phyloP scores from a whole-genome alignment of 2,797 vertebrate genomes.

The Ctenopoma multispine region DNA sequence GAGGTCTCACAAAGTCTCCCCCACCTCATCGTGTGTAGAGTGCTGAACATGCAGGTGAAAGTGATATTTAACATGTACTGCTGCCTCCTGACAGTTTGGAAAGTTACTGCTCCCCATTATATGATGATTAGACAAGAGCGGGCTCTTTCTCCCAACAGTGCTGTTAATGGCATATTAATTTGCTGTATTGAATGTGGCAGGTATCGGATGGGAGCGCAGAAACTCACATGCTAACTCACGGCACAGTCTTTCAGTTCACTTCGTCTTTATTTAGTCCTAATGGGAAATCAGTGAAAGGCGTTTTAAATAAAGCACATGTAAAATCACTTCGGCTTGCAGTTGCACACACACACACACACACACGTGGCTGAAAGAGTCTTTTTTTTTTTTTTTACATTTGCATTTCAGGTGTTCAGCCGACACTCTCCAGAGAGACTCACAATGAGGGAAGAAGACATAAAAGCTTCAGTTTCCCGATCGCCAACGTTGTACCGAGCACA shows the following conservation, averaged over 20 bases:
- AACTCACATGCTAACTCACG: slow-evolving; percentile 33
- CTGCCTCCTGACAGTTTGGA: slow-evolving; percentile 54
- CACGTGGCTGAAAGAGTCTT: background rate
- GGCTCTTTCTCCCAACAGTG: slow-evolving; percentile 11
- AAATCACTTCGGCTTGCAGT: slow-evolving; percentile 22
- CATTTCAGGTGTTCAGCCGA: slow-evolving; percentile 32
- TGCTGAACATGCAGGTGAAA: slow-evolving; percentile 42
- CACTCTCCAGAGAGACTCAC: slow-evolving; percentile 17
- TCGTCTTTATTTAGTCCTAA: slow-evolving; percentile 60
- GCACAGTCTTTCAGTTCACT: slow-evolving; percentile 38
- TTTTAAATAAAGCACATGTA: slow-evolving; percentile 31
- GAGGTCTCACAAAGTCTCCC: slow-evolving; percentile 24
- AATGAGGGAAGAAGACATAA: slow-evolving; percentile 15
- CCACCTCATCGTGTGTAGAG: slow-evolving; percentile 22
- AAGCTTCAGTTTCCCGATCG: slow-evolving; percentile 22
- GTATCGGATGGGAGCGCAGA: slow-evolving; percentile 20
- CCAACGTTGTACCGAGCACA: slow-evolving; percentile 10
- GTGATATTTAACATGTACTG: slow-evolving; percentile 51
- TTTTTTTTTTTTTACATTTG: slow-evolving; percentile 16
- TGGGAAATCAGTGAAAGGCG: slow-evolving; percentile 42
- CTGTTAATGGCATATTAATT: slow-evolving; percentile 64
- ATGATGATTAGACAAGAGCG: slow-evolving; percentile 50
- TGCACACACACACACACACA: background rate
- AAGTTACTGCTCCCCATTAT: slow-evolving; percentile 54
- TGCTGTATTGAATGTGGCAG: slow-evolving; percentile 50